A percentile compares a stretch with the other conserved stretches of the same genome.
These are phyloP conservation scores for Odontophorus gujanensis DNA, from an alignment of 2,113 vertebrate genomes.

Conservation along the genomic window DNA sequence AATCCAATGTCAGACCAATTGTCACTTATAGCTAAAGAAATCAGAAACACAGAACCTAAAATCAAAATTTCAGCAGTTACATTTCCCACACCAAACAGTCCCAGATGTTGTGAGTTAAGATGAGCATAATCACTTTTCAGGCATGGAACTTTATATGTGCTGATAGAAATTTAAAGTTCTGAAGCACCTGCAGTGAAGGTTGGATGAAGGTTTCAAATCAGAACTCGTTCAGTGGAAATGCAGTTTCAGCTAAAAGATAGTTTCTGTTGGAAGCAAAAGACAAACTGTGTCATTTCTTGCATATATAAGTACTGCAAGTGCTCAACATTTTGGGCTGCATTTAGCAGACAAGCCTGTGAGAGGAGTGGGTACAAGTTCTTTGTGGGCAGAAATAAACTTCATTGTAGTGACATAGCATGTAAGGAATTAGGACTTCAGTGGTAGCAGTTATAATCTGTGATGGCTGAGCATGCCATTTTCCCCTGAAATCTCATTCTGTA, in stretches of 20 bases:
- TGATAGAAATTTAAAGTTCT: not conserved
- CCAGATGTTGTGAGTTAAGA: not conserved
- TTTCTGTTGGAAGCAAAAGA: not conserved
- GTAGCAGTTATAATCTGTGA: not conserved
- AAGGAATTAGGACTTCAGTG: not conserved
- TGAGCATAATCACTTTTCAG: not conserved
- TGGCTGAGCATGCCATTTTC: not conserved
- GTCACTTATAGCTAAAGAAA: not conserved
- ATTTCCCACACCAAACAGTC: not conserved
- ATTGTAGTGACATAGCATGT: not conserved
- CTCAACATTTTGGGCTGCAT: not conserved
- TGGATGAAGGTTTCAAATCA: not conserved
- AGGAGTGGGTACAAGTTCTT: not conserved
- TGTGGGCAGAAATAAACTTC: not conserved
- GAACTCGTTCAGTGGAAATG: not conserved
- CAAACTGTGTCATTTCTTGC: not conserved
- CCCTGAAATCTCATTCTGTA: not conserved
- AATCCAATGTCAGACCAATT: not conserved
- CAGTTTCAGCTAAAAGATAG: not conserved
- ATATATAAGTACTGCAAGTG: not conserved
- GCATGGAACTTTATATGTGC: accelerated
- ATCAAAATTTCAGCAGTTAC: not conserved
- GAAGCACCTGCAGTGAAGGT: not conserved
- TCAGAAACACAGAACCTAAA: not conserved
- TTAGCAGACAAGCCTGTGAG: not conserved